Percentiles rank a stretch among this genome's conserved stretches.
These are phyloP conservation scores for Rattus rattus DNA, from an alignment of 2,113 vertebrate species.

Conservation along the genomic window DNA sequence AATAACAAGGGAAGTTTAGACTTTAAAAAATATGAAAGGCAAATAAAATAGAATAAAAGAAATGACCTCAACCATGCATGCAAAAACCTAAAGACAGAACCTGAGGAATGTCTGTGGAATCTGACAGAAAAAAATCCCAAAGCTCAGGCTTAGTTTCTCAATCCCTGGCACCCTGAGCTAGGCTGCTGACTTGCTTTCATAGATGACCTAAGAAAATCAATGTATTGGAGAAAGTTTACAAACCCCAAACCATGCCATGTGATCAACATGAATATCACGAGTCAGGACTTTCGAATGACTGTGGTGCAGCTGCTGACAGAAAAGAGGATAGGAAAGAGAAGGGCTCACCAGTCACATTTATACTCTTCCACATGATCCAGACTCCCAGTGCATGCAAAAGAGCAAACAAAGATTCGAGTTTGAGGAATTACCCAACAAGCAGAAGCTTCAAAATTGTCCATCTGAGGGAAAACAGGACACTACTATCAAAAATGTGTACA, in stretches of 20 bases:
- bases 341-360: not conserved
- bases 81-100: not conserved
- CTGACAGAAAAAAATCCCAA: not conserved
- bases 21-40: not conserved
- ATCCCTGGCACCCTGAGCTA: not conserved
- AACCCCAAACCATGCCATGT: not conserved
- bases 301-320: not conserved
- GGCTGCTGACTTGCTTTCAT: not conserved
- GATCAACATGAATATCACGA: not conserved
- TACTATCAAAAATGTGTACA: not conserved
- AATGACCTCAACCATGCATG: not conserved
- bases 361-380: not conserved
- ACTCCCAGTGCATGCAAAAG: not conserved
- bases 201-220: not conserved
- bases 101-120: not conserved
- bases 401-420: not conserved
- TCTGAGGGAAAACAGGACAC: not conserved
- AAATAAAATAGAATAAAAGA: not conserved
- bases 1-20: not conserved
- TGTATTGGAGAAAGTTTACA: not conserved
- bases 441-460: not conserved
- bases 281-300: not conserved
- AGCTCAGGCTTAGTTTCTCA: not conserved
- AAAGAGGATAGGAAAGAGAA: not conserved
- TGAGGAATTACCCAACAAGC: not conserved